phyloP scores from a whole-genome alignment of 92 coral and sea anemone species.

The Meandrina meandrites region DNA sequence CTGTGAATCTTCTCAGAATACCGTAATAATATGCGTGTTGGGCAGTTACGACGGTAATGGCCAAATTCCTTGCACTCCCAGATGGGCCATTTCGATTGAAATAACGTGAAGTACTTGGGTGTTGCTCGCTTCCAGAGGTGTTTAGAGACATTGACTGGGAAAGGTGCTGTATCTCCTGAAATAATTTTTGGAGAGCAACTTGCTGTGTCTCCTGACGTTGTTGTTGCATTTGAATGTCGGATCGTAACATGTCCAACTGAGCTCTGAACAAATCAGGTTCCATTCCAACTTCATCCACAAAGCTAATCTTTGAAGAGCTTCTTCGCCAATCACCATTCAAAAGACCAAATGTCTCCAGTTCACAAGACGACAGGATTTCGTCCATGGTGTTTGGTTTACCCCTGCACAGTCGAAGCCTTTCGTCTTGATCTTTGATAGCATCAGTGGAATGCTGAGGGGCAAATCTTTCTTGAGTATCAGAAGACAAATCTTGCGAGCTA shows the following conservation, averaged over 20 bases:
- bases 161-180: constrained; percentile 27
- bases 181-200: constrained; percentile 17
- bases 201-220: too few species aligned
- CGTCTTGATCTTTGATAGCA: constrained; percentile 39
- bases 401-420: constrained; percentile 37
- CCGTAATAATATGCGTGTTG: too few species aligned
- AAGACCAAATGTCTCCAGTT: constrained; percentile 35
- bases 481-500: too few species aligned
- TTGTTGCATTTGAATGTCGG: too few species aligned
- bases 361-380: constrained; percentile 44
- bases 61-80: too few species aligned
- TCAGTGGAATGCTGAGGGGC: constrained; percentile 60
- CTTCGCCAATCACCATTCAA: too few species aligned
- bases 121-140: constrained; percentile 19
- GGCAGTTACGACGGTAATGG: too few species aligned
- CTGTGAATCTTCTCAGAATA: too few species aligned
- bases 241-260: too few species aligned
- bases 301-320: constrained; percentile 10
- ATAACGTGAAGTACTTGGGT: constrained; percentile 13
- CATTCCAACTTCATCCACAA: constrained; percentile 16
- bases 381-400: constrained; percentile 52
- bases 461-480: too few species aligned
- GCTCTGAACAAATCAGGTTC: constrained; percentile 29
- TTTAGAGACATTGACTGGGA: constrained; percentile 20
- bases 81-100: background rate